Evolutionary conservation across 2,888 invertebrate species (phyloP).

Genomic region (Tipula unca): DNA sequence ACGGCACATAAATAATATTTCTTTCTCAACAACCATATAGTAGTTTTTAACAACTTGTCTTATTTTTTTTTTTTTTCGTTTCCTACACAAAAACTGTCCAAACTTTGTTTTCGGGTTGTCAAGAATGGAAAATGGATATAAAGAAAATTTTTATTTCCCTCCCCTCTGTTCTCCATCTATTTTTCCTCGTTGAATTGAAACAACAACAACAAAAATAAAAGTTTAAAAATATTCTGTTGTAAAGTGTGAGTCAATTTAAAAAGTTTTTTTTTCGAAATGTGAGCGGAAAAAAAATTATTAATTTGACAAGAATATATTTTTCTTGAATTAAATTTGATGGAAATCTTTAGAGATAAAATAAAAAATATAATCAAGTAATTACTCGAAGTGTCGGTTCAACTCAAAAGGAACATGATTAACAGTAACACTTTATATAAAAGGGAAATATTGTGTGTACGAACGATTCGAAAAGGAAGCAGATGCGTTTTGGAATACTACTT

Average conservation of each 20-base stretch:
- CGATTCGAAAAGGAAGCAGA: neutral
- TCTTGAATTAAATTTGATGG: conserved; percentile 17
- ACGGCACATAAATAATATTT: neutral
- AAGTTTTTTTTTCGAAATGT: neutral
- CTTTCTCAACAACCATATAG: neutral
- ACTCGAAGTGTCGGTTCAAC: conserved; percentile 14
- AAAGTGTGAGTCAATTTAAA: conserved; percentile 17
- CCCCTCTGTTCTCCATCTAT: neutral
- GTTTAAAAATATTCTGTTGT: neutral
- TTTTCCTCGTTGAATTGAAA: neutral
- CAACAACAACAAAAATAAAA: neutral
- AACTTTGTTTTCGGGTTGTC: neutral
- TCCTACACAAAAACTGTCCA: neutral
- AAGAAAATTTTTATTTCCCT: neutral
- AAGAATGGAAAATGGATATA: neutral
- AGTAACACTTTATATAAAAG: neutral
- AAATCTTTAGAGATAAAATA: conserved; percentile 15
- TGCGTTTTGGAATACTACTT: neutral
- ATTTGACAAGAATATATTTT: conserved; percentile 15
- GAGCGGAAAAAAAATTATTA: neutral
- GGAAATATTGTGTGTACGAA: neutral
- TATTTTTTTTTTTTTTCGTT: neutral
- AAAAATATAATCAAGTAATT: conserved; percentile 15
- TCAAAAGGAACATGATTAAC: neutral
- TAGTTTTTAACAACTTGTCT: neutral